Conservation (phyloP, 2,888 invertebrate genomes). For the Dione juno region DNA sequence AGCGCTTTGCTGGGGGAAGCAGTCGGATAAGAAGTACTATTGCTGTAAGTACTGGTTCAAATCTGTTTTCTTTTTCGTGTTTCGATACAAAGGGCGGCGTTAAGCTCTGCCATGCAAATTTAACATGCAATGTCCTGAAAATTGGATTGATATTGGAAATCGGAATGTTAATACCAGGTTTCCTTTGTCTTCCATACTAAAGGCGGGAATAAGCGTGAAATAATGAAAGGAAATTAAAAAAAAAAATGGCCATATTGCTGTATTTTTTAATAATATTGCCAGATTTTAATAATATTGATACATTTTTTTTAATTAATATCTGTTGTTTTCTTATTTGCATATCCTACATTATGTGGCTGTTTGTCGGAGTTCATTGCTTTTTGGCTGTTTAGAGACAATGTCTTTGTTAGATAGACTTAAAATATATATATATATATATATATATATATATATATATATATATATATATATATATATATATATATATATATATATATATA, state of each 20-base stretch:
- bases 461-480: no score
- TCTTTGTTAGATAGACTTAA: no score
- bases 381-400: no score
- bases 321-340: no score
- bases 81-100: neutral
- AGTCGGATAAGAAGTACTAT: slow-evolving; percentile 71
- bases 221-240: neutral
- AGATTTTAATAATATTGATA: no score
- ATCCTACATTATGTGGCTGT: no score
- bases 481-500: no score
- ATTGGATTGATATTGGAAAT: neutral
- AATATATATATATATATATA: no score
- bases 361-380: no score
- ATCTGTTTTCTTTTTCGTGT: neutral
- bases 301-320: no score
- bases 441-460: no score
- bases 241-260: neutral
- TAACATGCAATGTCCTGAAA: neutral
- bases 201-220: neutral
- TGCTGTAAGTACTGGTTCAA: slow-evolving; percentile 62
- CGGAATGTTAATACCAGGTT: neutral
- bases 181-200: neutral
- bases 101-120: neutral
- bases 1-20: slow-evolving; percentile 73
- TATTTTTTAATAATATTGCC: no score